Evolutionary conservation across 2,888 invertebrate genomes (phyloP).

Genomic region (Ichneumoninae sp.): DNA sequence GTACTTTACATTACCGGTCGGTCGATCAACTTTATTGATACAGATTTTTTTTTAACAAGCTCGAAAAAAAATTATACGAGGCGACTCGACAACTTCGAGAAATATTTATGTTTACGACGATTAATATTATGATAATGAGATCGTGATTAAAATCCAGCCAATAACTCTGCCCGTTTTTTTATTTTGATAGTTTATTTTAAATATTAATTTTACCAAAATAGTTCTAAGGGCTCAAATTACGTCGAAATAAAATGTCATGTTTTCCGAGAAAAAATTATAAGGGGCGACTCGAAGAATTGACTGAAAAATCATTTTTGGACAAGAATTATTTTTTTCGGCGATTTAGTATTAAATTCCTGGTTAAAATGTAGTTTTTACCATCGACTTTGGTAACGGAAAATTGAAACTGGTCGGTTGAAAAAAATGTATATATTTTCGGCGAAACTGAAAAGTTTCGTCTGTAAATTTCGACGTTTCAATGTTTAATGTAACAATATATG

Average conservation of each 20-base stretch:
- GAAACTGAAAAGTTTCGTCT: background rate
- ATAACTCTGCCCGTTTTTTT: too few species aligned
- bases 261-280: too few species aligned
- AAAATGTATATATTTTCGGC: background rate
- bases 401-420: background rate
- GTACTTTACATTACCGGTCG: background rate
- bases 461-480: background rate
- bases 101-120: too few species aligned
- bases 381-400: background rate
- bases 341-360: background rate
- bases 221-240: too few species aligned
- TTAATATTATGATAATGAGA: too few species aligned
- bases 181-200: too few species aligned
- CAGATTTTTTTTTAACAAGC: background rate
- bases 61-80: too few species aligned
- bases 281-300: too few species aligned
- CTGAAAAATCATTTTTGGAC: background rate
- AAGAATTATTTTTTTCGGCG: background rate
- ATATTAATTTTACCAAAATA: too few species aligned
- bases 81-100: too few species aligned
- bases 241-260: too few species aligned
- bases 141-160: too few species aligned
- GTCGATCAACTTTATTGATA: background rate
- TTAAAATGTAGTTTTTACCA: background rate
- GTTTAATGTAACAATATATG: background rate